phyloP scores from a whole-genome alignment of 2,797 vertebrate species.

The Poecile montanus region DNA sequence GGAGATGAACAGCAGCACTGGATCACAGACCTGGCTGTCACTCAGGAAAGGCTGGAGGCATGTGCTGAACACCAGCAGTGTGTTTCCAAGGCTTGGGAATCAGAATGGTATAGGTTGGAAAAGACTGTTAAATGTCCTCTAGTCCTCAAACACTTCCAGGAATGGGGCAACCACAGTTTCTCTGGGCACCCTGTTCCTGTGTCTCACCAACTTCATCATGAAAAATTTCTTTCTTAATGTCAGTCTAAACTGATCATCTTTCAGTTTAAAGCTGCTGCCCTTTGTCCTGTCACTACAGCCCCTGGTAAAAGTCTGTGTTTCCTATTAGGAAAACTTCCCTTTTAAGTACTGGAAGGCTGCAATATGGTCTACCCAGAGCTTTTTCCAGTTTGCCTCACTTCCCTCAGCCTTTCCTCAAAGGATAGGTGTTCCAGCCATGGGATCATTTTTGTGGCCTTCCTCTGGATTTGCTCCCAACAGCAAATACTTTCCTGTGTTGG shows the following conservation, averaged over 20 bases:
- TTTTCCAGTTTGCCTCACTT: not conserved
- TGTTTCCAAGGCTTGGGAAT: not conserved
- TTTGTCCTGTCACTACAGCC: not conserved
- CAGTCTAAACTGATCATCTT: not conserved
- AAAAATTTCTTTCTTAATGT: not conserved
- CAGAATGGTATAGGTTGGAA: not conserved
- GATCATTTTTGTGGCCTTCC: not conserved
- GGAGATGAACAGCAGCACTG: not conserved
- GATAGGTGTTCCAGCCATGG: not conserved
- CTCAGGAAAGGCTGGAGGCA: not conserved
- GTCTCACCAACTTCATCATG: rapidly evolving
- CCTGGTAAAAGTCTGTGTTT: not conserved
- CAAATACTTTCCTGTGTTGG: rapidly evolving
- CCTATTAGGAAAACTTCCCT: not conserved
- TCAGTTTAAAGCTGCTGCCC: not conserved
- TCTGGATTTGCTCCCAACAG: not conserved
- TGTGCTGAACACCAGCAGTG: not conserved
- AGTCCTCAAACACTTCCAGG: not conserved
- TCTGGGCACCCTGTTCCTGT: not conserved
- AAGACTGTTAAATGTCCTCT: not conserved
- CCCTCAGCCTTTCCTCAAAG: not conserved
- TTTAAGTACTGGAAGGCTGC: not conserved
- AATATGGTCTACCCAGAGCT: rapidly evolving
- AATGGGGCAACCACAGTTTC: not conserved
- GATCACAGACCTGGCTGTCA: not conserved